Base-by-base conservation (phyloP, 2,888 invertebrate species). In the Sussaba pulchella region DNA sequence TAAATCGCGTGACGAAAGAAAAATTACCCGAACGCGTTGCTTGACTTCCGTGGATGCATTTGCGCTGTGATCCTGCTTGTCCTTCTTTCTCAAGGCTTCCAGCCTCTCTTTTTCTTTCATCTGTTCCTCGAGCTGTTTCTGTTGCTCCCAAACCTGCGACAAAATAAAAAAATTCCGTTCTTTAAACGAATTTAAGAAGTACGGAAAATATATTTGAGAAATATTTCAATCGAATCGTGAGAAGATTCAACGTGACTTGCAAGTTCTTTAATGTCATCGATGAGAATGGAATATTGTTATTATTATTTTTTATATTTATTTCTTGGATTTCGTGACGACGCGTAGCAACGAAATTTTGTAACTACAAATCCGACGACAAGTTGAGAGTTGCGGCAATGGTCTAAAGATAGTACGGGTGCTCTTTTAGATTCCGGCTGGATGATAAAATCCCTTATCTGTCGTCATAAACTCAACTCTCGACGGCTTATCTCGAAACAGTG, bases 31-130 rank as follows among this genome's bases (percentile, higher is more conserved):
- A 87, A 99, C 94, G 90, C 98, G 97, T 93, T 98, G 98, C 92
- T 99, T 99, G 90, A 99, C 99, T 93, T 98, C 98, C 21, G 97
- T 96, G 84, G 98, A 99, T 84, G 99, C 99, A 89, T 98, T 96
- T 74, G 99, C 99, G 93, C 98, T 98, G 93, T 98, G 98, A 92
- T 98, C 98, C 91, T 97, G 96, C 92, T 98, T 98, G 92, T 98
- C 98, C 92, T 98, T 98, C 93, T 98, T 98, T 90, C 97, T 95
- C 88, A 98, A 94, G 85, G 96, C 96, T 89, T 98, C 97, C 85
- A 97, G 94, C 88, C 96, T 94, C 91, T 98, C 97, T 82, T 97
- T 94, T 92, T 98, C 97, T 88, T 95, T 94, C 78, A 95, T 92
- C 91, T 97, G 96, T 91, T 97, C 96, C 90, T 96, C 96, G 92